Conservation (phyloP, 2,888 invertebrate species). For the Limnephilus marmoratus region DNA sequence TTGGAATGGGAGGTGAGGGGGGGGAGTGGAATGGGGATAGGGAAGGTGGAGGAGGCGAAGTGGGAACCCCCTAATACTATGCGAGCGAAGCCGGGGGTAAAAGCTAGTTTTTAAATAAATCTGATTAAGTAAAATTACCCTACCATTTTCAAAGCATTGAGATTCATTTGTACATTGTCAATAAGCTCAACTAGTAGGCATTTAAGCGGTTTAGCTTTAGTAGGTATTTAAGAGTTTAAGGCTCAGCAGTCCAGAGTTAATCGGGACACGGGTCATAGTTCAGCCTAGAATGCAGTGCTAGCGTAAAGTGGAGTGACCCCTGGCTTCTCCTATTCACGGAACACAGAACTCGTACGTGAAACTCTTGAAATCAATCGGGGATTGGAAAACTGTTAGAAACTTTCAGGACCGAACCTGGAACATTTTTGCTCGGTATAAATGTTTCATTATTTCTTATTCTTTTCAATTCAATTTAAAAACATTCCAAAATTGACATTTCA, state of each 20-base stretch:
- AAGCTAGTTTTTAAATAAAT: neutral
- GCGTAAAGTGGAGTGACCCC: neutral
- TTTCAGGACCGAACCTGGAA: neutral
- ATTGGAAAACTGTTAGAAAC: neutral
- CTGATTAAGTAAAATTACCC: neutral
- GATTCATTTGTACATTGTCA: neutral
- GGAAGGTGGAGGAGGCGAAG: no score
- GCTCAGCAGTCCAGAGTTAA: neutral
- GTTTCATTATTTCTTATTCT: no score
- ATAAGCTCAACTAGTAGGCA: neutral
- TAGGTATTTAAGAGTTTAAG: neutral
- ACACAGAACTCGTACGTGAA: neutral
- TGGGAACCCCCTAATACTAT: no score
- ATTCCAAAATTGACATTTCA: no score
- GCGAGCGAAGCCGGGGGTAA: no score
- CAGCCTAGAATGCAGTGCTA: neutral
- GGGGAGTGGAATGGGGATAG: no score
- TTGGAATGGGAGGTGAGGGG: no score
- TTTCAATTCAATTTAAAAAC: no score
- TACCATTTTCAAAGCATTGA: neutral
- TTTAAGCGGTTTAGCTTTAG: neutral
- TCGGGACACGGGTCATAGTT: neutral
- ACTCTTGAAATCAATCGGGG: neutral
- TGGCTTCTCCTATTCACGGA: neutral
- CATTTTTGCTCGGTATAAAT: neutral